Evolutionary conservation across 2,797 vertebrate genomes (phyloP).

Genomic region (Apodemus agrarius): DNA sequence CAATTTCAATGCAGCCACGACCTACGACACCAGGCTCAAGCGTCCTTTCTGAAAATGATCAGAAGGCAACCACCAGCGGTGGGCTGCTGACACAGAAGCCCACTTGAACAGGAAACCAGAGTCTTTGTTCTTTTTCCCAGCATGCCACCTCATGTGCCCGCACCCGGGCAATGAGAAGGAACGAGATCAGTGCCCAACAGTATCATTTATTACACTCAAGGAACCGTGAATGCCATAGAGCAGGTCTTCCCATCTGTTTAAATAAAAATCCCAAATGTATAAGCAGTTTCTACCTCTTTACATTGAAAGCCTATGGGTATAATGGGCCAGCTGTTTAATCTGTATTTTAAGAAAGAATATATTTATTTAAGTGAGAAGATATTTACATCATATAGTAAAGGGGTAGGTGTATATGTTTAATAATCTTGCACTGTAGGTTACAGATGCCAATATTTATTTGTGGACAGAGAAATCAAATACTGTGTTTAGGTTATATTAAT

Average conservation of each 20-base stretch:
- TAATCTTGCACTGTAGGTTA: neutral
- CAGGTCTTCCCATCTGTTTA: neutral
- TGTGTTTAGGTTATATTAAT: conserved; percentile 41
- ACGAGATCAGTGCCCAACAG: neutral
- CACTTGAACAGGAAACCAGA: neutral
- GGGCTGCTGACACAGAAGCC: neutral
- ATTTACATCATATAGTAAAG: conserved; percentile 10
- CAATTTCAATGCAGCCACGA: neutral
- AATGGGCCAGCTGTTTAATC: neutral
- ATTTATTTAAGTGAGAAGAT: neutral
- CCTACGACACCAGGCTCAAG: neutral
- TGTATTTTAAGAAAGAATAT: neutral
- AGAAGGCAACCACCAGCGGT: neutral
- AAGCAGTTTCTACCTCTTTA: conserved; percentile 1
- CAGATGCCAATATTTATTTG: conserved; percentile 20
- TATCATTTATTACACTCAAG: neutral
- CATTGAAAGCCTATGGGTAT: neutral
- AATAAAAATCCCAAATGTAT: conserved; percentile 34
- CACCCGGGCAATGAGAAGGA: neutral
- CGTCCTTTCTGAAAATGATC: neutral
- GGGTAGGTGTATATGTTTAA: neutral
- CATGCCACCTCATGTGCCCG: neutral
- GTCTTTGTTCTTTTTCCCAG: neutral
- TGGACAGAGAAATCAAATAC: conserved; percentile 25
- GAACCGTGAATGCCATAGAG: conserved; percentile 5